phyloP scores from a whole-genome alignment of 2,797 vertebrate species.

The Lacerta viridis region DNA sequence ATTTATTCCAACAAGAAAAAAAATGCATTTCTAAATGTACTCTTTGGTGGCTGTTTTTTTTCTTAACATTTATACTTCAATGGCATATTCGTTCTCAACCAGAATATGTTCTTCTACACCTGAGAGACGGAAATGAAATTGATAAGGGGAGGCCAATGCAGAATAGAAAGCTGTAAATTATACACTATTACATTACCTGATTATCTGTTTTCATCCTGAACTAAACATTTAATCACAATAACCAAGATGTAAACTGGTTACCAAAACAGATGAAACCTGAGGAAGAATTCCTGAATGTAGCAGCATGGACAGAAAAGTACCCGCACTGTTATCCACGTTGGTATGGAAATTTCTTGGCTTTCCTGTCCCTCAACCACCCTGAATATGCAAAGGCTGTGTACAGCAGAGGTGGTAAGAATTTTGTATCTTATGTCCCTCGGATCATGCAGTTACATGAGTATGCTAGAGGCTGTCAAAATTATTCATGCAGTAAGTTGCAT shows the following conservation, averaged over 20 bases:
- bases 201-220: not conserved
- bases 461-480: not conserved
- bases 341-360: constrained; percentile 80
- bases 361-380: constrained; percentile 85
- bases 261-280: constrained; percentile 1
- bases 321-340: constrained; percentile 82
- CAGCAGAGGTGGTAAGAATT: constrained; percentile 80
- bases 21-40: no score
- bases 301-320: constrained; percentile 79
- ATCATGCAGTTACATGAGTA: not conserved
- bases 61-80: no score
- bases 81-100: no score
- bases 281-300: constrained; percentile 62
- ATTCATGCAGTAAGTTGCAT: not conserved
- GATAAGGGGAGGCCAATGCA: not conserved
- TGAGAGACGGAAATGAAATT: not conserved
- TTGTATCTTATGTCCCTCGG: not conserved
- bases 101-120: not conserved
- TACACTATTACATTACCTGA: not conserved
- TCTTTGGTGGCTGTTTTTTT: no score
- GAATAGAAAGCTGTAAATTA: not conserved
- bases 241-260: not conserved
- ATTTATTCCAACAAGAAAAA: no score
- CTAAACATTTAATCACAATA: not conserved
- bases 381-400: constrained; percentile 88